These are phyloP conservation scores for Drosophila birchii DNA, from an alignment of 2,888 invertebrate genomes.

Conservation along the genomic window DNA sequence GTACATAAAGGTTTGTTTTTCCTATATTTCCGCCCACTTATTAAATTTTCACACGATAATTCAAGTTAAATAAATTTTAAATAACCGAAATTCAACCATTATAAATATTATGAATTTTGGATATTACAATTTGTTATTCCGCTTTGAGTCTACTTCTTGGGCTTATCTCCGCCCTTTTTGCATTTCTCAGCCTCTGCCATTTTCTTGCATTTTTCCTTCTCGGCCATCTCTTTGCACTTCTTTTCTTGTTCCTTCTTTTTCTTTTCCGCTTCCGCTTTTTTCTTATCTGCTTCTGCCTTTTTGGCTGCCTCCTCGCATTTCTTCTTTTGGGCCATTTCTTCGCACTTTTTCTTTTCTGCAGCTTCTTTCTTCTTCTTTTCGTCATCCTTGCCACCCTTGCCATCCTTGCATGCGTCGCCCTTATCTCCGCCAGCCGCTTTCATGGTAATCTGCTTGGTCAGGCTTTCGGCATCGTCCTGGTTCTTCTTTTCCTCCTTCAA, in stretches of 20 bases:
- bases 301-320: neutral
- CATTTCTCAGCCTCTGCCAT: neutral
- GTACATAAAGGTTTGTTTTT: too few species aligned
- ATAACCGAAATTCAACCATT: too few species aligned
- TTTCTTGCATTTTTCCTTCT: neutral
- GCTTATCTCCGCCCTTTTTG: neutral
- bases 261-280: neutral
- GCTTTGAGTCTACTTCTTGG: too few species aligned
- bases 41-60: too few species aligned
- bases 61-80: too few species aligned
- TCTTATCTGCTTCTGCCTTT: neutral
- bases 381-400: neutral
- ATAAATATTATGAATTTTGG: too few species aligned
- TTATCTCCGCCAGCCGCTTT: neutral
- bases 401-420: neutral
- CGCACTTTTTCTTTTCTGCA: neutral
- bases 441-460: slow-evolving; percentile 2
- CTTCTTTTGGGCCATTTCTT: neutral
- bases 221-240: neutral
- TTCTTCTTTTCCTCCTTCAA: neutral
- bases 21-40: too few species aligned
- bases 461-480: neutral
- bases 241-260: neutral
- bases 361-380: neutral
- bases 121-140: too few species aligned